Conservation (phyloP, 2,797 vertebrate genomes). For the Hippopotamyrus pictus region DNA sequence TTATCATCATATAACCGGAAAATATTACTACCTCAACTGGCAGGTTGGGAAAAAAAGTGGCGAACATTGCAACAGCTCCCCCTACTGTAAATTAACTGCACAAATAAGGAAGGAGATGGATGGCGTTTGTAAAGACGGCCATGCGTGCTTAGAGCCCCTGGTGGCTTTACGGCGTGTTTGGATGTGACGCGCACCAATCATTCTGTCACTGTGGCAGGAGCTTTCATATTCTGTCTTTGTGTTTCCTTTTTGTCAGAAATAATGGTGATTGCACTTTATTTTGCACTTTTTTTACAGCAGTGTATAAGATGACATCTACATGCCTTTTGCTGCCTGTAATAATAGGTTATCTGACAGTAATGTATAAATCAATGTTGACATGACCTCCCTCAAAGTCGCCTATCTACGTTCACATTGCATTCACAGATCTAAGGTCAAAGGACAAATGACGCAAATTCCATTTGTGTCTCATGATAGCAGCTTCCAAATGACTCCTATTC, state of each 20-base stretch:
- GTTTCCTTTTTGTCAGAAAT: background rate
- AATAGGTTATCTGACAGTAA: conserved; percentile 24
- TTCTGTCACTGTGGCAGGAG: background rate
- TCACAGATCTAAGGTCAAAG: conserved; percentile 23
- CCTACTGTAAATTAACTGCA: conserved; percentile 48
- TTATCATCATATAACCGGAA: background rate
- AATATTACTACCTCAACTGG: background rate
- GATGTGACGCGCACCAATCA: background rate
- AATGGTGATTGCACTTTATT: background rate
- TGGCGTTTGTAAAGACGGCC: background rate
- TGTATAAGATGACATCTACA: background rate
- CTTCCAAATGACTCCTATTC: conserved; percentile 27
- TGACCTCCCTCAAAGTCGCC: conserved; percentile 24
- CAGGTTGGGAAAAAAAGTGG: conserved; percentile 12
- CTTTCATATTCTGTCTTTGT: background rate
- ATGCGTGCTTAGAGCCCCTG: too few species aligned
- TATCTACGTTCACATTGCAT: conserved; percentile 37
- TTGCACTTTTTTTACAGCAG: too few species aligned
- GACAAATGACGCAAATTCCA: conserved; percentile 35
- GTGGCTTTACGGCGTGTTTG: background rate
- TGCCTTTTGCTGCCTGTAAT: conserved; percentile 3
- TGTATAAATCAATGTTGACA: conserved; percentile 28
- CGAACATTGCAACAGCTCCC: conserved; percentile 59
- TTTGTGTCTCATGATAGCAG: conserved; percentile 37
- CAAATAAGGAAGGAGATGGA: background rate